Conservation (phyloP, 2,113 vertebrate species). For the Misgurnus anguillicaudatus region DNA sequence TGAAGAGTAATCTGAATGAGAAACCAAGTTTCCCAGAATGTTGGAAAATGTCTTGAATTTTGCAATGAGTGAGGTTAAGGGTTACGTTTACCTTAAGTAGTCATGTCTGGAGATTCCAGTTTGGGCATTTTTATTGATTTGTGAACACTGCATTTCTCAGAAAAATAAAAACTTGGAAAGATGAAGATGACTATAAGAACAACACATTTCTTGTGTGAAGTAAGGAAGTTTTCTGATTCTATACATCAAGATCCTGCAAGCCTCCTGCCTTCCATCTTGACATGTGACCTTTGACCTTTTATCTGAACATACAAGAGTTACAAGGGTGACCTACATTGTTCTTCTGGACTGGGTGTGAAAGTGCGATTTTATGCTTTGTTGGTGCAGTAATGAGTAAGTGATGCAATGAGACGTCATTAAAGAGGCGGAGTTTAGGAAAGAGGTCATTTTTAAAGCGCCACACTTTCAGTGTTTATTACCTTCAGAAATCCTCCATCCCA, state of each 20-base stretch:
- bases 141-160: too few species aligned
- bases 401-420: constrained; percentile 45
- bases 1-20: not conserved
- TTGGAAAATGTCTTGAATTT: not conserved
- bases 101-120: too few species aligned
- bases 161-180: too few species aligned
- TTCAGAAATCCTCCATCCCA: not conserved
- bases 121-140: too few species aligned
- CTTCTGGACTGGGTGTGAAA: constrained; percentile 38
- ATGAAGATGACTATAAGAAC: too few species aligned
- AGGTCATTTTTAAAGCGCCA: constrained; percentile 7
- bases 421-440: not conserved
- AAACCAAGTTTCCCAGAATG: not conserved
- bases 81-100: not conserved
- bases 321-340: constrained; percentile 23
- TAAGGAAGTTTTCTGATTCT: too few species aligned
- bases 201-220: too few species aligned
- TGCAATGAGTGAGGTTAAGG: not conserved
- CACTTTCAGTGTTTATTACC: not conserved
- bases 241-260: too few species aligned
- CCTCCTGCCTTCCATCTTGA: not conserved
- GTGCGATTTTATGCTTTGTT: constrained; percentile 44
- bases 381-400: constrained; percentile 41
- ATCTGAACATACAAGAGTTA: constrained; percentile 6
- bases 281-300: constrained; percentile 25